Percentiles rank a stretch among this genome's conserved stretches.
phyloP scores from a whole-genome alignment of 1,140 invertebrate genomes.

The Tetramorium simillimum region DNA sequence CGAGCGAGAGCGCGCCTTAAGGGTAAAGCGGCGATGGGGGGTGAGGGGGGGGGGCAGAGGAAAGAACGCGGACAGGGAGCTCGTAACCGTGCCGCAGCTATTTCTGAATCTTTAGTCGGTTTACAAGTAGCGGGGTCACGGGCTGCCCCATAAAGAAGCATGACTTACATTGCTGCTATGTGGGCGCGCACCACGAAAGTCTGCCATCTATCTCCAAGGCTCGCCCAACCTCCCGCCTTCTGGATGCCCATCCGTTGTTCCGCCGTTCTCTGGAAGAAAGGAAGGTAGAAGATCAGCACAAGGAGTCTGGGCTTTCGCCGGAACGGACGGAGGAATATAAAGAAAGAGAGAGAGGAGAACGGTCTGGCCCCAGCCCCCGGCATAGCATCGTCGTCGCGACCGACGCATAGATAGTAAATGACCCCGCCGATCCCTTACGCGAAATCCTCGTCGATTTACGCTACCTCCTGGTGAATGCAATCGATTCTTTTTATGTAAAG shows the following conservation, averaged over 20 bases:
- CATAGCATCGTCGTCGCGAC: slow-evolving; percentile 17
- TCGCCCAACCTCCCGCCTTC: slow-evolving; percentile 63
- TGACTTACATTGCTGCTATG: slow-evolving; percentile 84
- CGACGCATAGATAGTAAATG: slow-evolving; percentile 33
- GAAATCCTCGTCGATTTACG: slow-evolving; percentile 34
- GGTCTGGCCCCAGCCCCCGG: neutral
- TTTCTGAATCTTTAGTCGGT: slow-evolving; percentile 85
- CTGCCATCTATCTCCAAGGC: slow-evolving; percentile 80
- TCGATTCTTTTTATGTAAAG: neutral
- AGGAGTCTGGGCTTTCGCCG: slow-evolving; percentile 31
- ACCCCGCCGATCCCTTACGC: neutral
- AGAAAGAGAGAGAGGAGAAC: neutral
- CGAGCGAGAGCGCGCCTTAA: neutral
- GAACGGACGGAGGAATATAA: neutral
- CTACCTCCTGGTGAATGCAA: neutral
- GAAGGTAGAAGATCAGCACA: neutral
- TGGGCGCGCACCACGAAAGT: slow-evolving; percentile 80
- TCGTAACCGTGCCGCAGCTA: slow-evolving; percentile 75
- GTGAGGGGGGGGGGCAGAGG: neutral
- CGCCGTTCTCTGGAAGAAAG: slow-evolving; percentile 24
- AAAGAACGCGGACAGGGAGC: neutral
- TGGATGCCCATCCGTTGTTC: slow-evolving; percentile 70
- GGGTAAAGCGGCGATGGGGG: slow-evolving; percentile 5
- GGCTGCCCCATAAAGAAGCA: slow-evolving; percentile 84
- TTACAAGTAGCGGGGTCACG: slow-evolving; percentile 84